Conservation (phyloP, 2,113 vertebrate species). For the Dermatemys mawii region DNA sequence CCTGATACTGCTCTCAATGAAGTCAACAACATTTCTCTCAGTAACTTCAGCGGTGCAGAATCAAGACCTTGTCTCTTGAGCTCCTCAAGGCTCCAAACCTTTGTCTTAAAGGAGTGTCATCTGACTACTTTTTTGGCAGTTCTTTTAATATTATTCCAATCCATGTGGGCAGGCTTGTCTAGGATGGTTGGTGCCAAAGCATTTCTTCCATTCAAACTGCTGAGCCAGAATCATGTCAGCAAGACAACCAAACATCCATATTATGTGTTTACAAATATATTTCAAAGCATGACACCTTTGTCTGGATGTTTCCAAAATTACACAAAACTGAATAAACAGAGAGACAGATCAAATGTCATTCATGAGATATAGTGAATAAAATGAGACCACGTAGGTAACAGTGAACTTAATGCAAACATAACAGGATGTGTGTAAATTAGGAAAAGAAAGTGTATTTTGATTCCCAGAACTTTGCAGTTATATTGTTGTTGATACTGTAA, state of each 20-base stretch:
- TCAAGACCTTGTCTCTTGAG: neutral
- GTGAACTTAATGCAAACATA: neutral
- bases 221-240: neutral
- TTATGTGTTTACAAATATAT: neutral
- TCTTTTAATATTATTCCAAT: neutral
- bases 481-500: neutral
- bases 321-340: neutral
- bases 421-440: neutral
- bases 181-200: neutral
- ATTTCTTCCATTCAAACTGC: neutral
- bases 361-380: conserved; percentile 1
- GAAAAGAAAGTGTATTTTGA: neutral
- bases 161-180: neutral
- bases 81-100: neutral
- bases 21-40: neutral
- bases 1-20: neutral
- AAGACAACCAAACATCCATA: neutral
- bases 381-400: neutral
- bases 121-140: neutral
- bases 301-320: neutral
- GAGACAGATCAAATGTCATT: neutral
- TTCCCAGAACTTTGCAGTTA: neutral
- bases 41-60: neutral
- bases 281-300: neutral
- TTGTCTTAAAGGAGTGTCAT: neutral